Conservation (phyloP, 2,113 vertebrate species). For the Mormoops blainvillei region DNA sequence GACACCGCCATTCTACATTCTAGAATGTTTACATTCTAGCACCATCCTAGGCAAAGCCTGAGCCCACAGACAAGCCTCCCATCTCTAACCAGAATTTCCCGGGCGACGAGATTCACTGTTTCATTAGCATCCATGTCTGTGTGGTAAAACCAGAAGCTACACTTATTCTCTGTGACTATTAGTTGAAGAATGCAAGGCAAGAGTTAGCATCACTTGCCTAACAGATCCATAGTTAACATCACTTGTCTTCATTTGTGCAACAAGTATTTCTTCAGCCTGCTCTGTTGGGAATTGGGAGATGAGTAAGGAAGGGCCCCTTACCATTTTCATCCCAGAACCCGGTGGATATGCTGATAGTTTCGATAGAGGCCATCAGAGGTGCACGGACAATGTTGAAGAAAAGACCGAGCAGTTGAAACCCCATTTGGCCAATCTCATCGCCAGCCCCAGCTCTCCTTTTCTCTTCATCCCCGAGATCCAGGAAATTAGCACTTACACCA, state of each 20-base stretch:
- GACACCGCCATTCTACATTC: rapidly evolving
- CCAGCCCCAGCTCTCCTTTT: neutral
- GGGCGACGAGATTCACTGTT: neutral
- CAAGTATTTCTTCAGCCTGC: neutral
- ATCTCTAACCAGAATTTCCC: neutral
- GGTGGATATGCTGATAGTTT: neutral
- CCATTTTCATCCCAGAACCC: neutral
- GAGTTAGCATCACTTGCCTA: neutral
- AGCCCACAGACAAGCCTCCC: neutral
- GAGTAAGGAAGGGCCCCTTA: neutral
- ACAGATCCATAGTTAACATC: too few species aligned
- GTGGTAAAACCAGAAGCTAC: neutral
- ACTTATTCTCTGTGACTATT: neutral
- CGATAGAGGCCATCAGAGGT: neutral
- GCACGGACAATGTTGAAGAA: neutral
- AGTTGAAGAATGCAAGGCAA: neutral
- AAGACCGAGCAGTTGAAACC: neutral
- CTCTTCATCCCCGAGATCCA: neutral
- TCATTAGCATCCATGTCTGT: neutral
- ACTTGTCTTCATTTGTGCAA: neutral
- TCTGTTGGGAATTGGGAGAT: neutral
- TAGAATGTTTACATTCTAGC: too few species aligned
- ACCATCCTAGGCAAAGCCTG: neutral
- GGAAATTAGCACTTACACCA: neutral
- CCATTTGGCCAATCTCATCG: neutral